These are phyloP conservation scores for Acrocyrtus sp. DNA, from an alignment of 2,888 invertebrate species.

Conservation along the genomic window DNA sequence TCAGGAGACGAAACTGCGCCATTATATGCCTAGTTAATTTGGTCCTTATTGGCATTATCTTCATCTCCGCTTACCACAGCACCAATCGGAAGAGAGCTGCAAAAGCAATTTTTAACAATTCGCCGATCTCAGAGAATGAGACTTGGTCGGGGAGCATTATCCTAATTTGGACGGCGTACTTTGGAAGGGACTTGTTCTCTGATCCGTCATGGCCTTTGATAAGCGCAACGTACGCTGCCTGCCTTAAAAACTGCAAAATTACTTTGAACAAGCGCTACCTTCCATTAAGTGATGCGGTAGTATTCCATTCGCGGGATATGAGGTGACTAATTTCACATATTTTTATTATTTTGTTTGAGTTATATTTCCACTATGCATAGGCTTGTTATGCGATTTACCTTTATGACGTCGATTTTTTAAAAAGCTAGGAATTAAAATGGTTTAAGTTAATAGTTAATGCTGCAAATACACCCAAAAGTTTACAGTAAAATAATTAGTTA, in stretches of 20 bases:
- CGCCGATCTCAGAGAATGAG: background rate
- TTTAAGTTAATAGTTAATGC: background rate
- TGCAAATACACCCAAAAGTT: too few relatives aligned
- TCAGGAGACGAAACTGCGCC: background rate
- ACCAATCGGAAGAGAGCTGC: slow-evolving; percentile 3
- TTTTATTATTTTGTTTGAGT: background rate
- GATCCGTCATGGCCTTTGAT: background rate
- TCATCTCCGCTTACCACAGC: slow-evolving; percentile 4
- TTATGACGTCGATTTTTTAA: background rate
- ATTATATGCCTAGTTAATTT: slow-evolving; percentile 9
- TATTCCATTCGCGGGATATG: slow-evolving; percentile 47
- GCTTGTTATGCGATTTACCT: background rate
- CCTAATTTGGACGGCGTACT: slow-evolving; percentile 47
- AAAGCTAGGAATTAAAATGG: background rate
- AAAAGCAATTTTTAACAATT: background rate
- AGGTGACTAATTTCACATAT: slow-evolving; percentile 6
- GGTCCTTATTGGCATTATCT: slow-evolving; percentile 7
- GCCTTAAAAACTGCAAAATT: slow-evolving; percentile 34
- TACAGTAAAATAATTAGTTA: too few relatives aligned
- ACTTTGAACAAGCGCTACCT: slow-evolving; percentile 21
- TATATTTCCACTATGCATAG: background rate
- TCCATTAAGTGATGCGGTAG: slow-evolving; percentile 36
- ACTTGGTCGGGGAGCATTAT: slow-evolving; percentile 21
- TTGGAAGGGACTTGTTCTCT: slow-evolving; percentile 6
- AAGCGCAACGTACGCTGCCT: background rate